Evolutionary conservation across 2,888 invertebrate species (phyloP).

Genomic region (Heliconius aoede): DNA sequence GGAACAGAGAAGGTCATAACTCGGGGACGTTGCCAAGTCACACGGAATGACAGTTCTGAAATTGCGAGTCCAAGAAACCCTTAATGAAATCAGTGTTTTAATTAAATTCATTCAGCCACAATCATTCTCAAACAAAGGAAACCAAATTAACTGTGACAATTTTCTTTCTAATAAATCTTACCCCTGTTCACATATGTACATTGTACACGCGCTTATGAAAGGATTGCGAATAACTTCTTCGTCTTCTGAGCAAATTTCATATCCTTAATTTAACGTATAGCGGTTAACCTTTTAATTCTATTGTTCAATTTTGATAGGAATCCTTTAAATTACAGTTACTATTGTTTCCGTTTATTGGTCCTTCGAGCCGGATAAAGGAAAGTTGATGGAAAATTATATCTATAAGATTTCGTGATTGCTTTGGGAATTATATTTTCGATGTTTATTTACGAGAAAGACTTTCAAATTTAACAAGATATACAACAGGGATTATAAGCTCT

Average conservation of each 20-base stretch:
- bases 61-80: conserved; percentile 34
- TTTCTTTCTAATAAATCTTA: conserved; percentile 43
- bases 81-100: conserved; percentile 44
- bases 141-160: conserved; percentile 36
- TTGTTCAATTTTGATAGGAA: conserved; percentile 31
- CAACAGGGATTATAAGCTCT: background rate
- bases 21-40: conserved; percentile 33
- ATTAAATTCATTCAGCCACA: conserved; percentile 45
- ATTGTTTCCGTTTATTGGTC: conserved; percentile 44
- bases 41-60: conserved; percentile 37
- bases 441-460: conserved; percentile 1
- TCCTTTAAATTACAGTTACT: conserved; percentile 40
- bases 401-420: conserved; percentile 32
- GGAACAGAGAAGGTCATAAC: conserved; percentile 27
- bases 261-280: conserved; percentile 32
- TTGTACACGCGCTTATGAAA: conserved; percentile 27
- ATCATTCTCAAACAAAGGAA: conserved; percentile 36
- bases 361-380: conserved; percentile 37
- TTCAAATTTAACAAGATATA: conserved; percentile 1
- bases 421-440: conserved; percentile 21
- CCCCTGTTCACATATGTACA: conserved; percentile 8
- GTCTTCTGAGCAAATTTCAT: conserved; percentile 29
- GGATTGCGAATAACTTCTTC: conserved; percentile 35
- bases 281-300: conserved; percentile 36
- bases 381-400: conserved; percentile 37